These are phyloP conservation scores for Apotomis betuletana DNA, from an alignment of 2,888 invertebrate species.

Conservation along the genomic window DNA sequence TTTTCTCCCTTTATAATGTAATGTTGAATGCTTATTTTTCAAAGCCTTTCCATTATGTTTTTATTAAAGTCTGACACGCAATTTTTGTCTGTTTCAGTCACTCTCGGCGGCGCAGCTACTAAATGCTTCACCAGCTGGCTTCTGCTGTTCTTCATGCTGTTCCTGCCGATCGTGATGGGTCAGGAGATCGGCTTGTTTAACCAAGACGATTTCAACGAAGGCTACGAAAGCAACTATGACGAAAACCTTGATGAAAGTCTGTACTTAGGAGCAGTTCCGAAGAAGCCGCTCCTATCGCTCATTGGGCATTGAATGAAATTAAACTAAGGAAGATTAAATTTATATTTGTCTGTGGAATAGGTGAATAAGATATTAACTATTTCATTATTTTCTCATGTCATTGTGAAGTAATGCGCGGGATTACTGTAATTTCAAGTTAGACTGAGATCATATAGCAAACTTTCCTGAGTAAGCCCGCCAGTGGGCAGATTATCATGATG, in stretches of 20 bases:
- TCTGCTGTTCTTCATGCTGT: slow-evolving; percentile 63
- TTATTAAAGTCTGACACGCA: too few species aligned
- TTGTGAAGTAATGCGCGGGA: neutral
- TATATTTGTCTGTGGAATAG: slow-evolving; percentile 16
- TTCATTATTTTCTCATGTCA: neutral
- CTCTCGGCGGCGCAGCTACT: slow-evolving; percentile 62
- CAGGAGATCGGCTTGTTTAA: slow-evolving; percentile 51
- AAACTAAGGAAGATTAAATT: slow-evolving; percentile 9
- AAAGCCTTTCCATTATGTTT: too few species aligned
- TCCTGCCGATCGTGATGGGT: slow-evolving; percentile 63
- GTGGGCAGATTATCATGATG: too few species aligned
- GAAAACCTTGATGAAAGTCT: slow-evolving; percentile 19
- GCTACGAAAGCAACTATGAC: slow-evolving; percentile 16
- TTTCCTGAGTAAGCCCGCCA: too few species aligned
- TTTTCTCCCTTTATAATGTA: too few species aligned
- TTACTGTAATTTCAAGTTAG: neutral
- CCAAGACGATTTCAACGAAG: slow-evolving; percentile 26
- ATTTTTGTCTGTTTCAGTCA: slow-evolving; percentile 63
- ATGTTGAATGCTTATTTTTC: too few species aligned
- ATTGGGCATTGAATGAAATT: slow-evolving; percentile 30
- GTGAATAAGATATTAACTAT: neutral
- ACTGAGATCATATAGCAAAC: too few species aligned
- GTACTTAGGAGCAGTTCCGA: slow-evolving; percentile 19
- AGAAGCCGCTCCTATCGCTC: slow-evolving; percentile 19
- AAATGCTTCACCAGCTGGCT: slow-evolving; percentile 64